Evolutionary conservation across 2,888 invertebrate species (phyloP).

Genomic region (Drosophila atroscutellata): DNA sequence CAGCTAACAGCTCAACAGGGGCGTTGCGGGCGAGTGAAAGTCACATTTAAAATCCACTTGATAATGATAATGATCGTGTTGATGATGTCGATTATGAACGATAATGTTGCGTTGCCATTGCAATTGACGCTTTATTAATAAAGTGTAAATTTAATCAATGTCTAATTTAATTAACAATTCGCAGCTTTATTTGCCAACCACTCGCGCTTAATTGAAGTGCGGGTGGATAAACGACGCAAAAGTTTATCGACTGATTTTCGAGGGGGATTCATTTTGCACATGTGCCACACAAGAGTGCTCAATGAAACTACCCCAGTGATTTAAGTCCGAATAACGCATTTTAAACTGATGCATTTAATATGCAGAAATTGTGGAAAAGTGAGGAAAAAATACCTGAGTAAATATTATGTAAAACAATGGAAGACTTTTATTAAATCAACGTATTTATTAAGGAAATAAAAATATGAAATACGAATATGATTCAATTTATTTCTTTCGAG

Average conservation of each 20-base stretch:
- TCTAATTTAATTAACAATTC: constrained; percentile 70
- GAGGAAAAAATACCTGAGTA: background rate
- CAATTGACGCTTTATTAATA: constrained; percentile 69
- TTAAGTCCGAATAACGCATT: background rate
- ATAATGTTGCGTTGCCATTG: constrained; percentile 58
- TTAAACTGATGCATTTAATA: no score
- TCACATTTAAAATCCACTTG: constrained; percentile 16
- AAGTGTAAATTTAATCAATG: constrained; percentile 67
- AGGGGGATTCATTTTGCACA: constrained; percentile 1
- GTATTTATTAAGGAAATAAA: background rate
- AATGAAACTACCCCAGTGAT: constrained; percentile 2
- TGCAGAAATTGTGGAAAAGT: background rate
- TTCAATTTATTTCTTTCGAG: background rate
- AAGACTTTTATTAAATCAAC: background rate
- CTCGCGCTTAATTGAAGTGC: constrained; percentile 20
- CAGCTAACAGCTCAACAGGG: background rate
- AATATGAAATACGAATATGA: no score
- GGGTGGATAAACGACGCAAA: constrained; percentile 20
- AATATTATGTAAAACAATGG: background rate
- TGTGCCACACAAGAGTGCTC: constrained; percentile 16
- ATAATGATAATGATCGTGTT: constrained; percentile 19
- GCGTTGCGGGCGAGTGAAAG: constrained; percentile 45
- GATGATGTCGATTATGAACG: constrained; percentile 5
- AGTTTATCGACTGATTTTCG: constrained; percentile 49
- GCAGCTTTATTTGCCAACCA: constrained; percentile 34